Base-by-base conservation (phyloP, 2,797 vertebrate species). In the Salarias fasciatus region DNA sequence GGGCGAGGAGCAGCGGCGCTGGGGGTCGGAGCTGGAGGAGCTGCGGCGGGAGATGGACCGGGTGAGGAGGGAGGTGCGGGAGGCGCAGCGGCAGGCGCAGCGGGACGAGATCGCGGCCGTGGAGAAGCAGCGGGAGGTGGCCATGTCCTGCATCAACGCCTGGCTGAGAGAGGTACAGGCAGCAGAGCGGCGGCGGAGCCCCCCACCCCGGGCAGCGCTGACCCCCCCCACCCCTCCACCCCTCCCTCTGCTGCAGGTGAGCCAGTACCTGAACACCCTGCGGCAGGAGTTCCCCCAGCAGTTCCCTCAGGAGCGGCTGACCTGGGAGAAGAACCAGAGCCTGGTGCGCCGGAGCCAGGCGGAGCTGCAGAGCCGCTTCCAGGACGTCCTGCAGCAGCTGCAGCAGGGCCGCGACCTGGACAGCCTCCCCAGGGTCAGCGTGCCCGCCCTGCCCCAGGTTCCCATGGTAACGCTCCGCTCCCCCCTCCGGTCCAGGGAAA, bases 271-370 rank as follows among this genome's bases (percentile, higher is more conserved):
- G 41, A 60, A 5, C 28, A 38, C 35, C 0, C 65, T 93, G 38
- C 35, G 69, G 85, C 43, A 54, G 36, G 87, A 90, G 30, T 72
- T 72, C 11, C 86, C 88, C 0, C 88, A 85, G 63, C 80, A 86
- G 70, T 80, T 66, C 37, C 35, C 28, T 0, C 66, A 65, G 0
- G 79, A 89, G 72, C 73, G 56, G 58, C 46, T 31, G 8, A 69
- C 75, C 58, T 93, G 92, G 92, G 89, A 92, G 59, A 83, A 82
- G 57, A 84, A 88, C 36, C 75, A 91, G 5, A 56, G 1, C 0
- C 1, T 38, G 36, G 87, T 90, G 15, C 76, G 42, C 13, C 79
- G 5, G 62, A 84, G 15, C 57, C 60, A 79, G 63, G 54, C 13
- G 0, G 85, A 86, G 56, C 72, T 92, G 6, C 84, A 91, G 84